Percentiles rank a stretch among this genome's conserved stretches.
phyloP scores from a whole-genome alignment of 2,797 vertebrate genomes.

The Molossus alvarezi region DNA sequence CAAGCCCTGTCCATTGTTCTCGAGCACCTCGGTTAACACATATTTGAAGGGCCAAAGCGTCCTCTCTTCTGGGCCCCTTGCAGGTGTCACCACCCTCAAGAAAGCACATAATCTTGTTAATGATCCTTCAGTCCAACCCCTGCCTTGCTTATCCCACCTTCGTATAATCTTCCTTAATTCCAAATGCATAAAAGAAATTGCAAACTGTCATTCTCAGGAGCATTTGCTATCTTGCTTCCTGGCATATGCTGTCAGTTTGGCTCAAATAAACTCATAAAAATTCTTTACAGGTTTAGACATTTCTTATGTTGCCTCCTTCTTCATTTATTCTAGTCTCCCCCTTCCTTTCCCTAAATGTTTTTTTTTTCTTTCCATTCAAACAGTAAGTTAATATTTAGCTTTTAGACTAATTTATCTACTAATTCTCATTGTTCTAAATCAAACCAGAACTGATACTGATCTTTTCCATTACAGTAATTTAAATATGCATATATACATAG shows the following conservation, averaged over 20 bases:
- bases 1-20: background rate
- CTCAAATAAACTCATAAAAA: no score
- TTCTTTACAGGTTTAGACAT: background rate
- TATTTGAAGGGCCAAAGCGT: background rate
- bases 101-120: background rate
- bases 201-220: no score
- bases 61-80: background rate
- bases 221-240: no score
- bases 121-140: background rate
- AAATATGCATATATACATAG: background rate
- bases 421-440: background rate
- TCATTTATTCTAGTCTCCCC: background rate
- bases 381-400: background rate
- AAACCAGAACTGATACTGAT: background rate
- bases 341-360: background rate
- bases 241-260: no score
- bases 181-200: no score
- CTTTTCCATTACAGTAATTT: slow-evolving; percentile 17
- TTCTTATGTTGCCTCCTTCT: background rate
- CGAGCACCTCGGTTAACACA: background rate
- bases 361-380: background rate
- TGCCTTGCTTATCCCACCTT: background rate
- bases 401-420: slow-evolving; percentile 9
- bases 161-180: background rate
- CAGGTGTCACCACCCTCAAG: background rate